Conservation (phyloP, 2,113 vertebrate species). For the Bungarus multicinctus region DNA sequence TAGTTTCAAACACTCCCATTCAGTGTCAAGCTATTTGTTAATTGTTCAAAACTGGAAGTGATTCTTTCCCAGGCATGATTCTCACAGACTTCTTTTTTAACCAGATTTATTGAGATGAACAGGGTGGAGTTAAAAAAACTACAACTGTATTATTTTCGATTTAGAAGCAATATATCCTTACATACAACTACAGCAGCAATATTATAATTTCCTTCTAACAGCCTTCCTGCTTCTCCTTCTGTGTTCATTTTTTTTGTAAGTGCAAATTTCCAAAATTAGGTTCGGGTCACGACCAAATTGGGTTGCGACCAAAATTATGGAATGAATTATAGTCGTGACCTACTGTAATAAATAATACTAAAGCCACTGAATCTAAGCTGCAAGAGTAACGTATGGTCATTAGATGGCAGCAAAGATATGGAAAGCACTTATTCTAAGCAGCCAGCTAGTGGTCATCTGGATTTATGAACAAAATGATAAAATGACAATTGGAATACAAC, state of each 20-base stretch:
- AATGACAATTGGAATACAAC: neutral
- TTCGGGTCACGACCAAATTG: no score
- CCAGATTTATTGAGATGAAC: neutral
- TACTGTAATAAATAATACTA: neutral
- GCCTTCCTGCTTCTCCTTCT: neutral
- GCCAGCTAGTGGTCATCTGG: neutral
- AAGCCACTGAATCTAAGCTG: neutral
- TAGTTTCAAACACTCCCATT: neutral
- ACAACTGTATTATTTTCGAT: neutral
- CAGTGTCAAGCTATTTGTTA: neutral
- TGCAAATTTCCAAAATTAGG: no score
- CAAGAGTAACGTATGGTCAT: neutral
- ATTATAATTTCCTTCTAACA: neutral
- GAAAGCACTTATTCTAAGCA: neutral
- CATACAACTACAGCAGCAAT: neutral
- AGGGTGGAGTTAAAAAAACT: neutral
- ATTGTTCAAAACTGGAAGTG: neutral
- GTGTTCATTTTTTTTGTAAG: no score
- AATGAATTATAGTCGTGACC: no score
- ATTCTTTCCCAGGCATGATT: neutral
- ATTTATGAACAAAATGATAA: neutral
- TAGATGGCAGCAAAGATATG: neutral
- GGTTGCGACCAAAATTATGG: no score
- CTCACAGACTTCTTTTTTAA: neutral
- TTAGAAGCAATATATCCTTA: neutral